Evolutionary conservation across 2,797 vertebrate species (phyloP), one percentile per base, ranked within the genome.

Genomic region (Mus minutoides): DNA sequence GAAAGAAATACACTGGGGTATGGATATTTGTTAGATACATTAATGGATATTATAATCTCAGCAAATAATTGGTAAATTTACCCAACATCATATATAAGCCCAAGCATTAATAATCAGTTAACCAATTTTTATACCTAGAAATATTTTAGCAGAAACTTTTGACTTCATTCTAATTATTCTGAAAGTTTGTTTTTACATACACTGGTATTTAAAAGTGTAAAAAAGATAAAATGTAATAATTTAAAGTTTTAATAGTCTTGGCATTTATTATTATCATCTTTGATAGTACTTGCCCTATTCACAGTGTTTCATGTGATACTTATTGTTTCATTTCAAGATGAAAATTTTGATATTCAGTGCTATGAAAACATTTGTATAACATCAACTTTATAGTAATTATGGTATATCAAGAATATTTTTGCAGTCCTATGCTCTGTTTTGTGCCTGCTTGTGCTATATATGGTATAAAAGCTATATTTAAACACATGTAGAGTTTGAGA

Each of bases 381-480:
- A 34, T 69, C 34, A 90, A 11, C 12, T 90, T 60, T 11, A 69
- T 78, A 46, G 60, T 43, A 92, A 90, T 43, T 34, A 52, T 86
- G 24, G 37, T 29, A n/a, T 87, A 88, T 34, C 5, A 77, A 90
- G 49, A n/a, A 91, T 91, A 93, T 91, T 54, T 84, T 95, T 40
- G 26, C 73, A 78, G 34, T 14, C 4, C 8, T 84, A 22, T 90
- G 2, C 40, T 91, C 34, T 75, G 26, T 90, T 92, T 87, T 52
- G 13, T 62, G 31, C 24, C 5, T 43, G 1, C 1, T 88, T 22
- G 0, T 56, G 2, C 84, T 62, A 80, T 86, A 5, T 12, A 91
- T 60, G 52, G 2, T 90, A n/a, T 79, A 88, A 93, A 88, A 84
- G 60, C 14, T 88, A 56, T 83, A 85, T 93, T 92, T 96, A 90